phyloP scores from a whole-genome alignment of 2,797 vertebrate species.

The Sebastes alutus region DNA sequence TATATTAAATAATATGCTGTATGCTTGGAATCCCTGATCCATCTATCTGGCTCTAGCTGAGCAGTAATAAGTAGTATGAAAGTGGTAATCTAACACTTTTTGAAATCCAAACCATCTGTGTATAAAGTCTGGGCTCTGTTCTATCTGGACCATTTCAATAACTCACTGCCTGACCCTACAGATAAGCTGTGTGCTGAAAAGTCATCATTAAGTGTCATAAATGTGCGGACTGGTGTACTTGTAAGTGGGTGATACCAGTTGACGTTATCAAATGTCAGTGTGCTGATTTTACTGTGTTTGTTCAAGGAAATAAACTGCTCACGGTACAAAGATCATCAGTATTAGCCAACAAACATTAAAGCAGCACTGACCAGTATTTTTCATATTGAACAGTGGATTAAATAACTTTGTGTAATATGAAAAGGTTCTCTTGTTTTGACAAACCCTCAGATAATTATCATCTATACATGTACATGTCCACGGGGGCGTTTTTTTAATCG shows the following conservation, averaged over 20 bases:
- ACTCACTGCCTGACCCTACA: neutral
- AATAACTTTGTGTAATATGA: neutral
- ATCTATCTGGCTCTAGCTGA: neutral
- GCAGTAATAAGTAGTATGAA: neutral
- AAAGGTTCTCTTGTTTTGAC: neutral
- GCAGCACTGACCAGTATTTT: neutral
- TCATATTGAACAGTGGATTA: too few species aligned
- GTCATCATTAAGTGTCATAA: neutral
- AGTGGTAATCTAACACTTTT: too few species aligned
- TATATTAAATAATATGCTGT: neutral
- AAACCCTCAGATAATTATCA: neutral
- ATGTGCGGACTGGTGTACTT: neutral
- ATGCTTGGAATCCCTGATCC: neutral
- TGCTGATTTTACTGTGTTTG: neutral
- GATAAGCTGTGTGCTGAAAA: neutral
- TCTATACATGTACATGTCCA: too few species aligned
- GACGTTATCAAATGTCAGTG: neutral
- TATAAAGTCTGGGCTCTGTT: neutral
- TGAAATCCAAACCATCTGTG: neutral
- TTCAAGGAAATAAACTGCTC: neutral
- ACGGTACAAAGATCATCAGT: neutral
- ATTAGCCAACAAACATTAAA: neutral
- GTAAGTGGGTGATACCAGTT: neutral
- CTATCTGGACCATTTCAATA: neutral
- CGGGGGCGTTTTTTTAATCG: too few species aligned